Base-by-base conservation (phyloP, 2,888 invertebrate genomes). In the Diaprepes abbreviatus region DNA sequence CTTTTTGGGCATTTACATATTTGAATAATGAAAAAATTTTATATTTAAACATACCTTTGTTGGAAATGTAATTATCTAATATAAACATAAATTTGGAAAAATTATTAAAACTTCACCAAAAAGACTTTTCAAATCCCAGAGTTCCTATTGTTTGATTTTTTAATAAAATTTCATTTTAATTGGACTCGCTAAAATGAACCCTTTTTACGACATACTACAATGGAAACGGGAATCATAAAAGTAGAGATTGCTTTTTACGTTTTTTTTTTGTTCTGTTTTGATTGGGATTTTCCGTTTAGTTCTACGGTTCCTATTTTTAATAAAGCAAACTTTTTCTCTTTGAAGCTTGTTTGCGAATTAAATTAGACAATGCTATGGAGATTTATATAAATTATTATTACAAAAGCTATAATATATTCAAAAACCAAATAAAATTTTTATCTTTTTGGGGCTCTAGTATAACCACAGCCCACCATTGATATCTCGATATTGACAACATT, bases 161-260 rank as follows among this genome's bases (percentile, higher is more conserved):
- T 58, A 58, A 58, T 58, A 58, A 58, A 58, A 58, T 58, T 58
- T 40, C 17, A 14, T 24, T 58, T 58, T 58, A 58, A 58, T 58
- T 58, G 40, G 58, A 58, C 58, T 24, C 24, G 40, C 24, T 31
- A 14, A 40, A 58, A 58, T 40, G 58, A 58, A 58, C 58, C 58
- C 58, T 17, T 58, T 58, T 58, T 58, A 58, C 58, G 43, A 58
- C 31, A 43, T 14, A 58, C 40, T 36, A 58, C 58, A 58, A 58
- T 58, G 31, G 24, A 40, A 40, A 58, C 58, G 58, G 54, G 36
- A 38, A 38, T 40, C 21, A 40, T 36, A 58, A 52, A 58, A 28
- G 58, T 38, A 40, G 58, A 58, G 40, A 58, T 58, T 58, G 58
- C 58, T 58, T 58, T 57, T 58, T 58, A 58, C 16, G 17, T 9